Evolutionary conservation across 2,113 vertebrate genomes (phyloP).

Genomic region (Sylvietta virens): DNA sequence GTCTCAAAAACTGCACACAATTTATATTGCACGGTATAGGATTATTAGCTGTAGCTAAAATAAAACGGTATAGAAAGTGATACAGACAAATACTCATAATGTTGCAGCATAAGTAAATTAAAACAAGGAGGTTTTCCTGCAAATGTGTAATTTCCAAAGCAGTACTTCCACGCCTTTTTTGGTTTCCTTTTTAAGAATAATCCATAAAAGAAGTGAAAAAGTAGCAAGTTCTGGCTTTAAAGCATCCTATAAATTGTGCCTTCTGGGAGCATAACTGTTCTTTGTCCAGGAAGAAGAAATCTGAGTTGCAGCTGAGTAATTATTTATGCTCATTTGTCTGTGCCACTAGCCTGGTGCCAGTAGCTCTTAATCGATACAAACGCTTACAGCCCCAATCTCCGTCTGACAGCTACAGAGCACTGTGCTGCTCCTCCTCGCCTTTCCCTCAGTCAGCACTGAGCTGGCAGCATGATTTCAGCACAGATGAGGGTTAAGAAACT

Average conservation of each 20-base stretch:
- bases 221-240: neutral
- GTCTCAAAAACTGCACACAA: neutral
- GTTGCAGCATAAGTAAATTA: neutral
- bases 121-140: neutral
- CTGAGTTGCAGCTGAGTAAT: neutral
- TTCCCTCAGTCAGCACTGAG: neutral
- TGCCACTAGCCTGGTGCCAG: neutral
- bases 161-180: neutral
- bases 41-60: slow-evolving; percentile 9
- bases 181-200: neutral
- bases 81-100: neutral
- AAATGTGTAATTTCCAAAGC: slow-evolving; percentile 1
- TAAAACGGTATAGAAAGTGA: neutral
- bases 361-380: neutral
- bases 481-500: neutral
- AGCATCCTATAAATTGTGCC: neutral
- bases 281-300: slow-evolving; percentile 22
- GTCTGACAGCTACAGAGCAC: neutral
- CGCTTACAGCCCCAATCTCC: neutral
- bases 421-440: accelerated
- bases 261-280: neutral
- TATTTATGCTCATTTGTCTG: neutral
- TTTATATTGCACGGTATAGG: neutral
- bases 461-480: neutral
- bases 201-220: slow-evolving; percentile 1